Evolutionary conservation across 35 echinoderm and acorn worm species (phyloP).

Genomic region (Lytechinus pictus): DNA sequence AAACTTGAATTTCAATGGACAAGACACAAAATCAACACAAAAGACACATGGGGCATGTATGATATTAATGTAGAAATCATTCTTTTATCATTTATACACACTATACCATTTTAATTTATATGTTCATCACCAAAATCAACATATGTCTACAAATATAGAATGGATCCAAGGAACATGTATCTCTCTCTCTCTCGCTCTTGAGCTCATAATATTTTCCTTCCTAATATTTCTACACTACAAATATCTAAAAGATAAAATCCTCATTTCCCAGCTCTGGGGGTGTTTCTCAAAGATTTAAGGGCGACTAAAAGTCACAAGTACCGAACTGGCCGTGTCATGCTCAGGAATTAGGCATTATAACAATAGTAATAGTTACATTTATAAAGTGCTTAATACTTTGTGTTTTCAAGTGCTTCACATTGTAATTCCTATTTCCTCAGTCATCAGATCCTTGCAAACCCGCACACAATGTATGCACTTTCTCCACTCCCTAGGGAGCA

Average conservation of each 20-base stretch:
- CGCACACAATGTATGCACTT: no score
- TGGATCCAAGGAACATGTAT: neutral
- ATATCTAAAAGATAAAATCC: slow-evolving; percentile 15
- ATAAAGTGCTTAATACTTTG: no score
- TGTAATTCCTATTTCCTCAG: no score
- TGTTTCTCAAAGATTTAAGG: no score
- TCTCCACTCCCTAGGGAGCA: no score
- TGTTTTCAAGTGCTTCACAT: no score
- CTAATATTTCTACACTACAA: neutral
- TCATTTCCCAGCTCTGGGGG: neutral
- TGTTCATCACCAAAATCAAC: slow-evolving; percentile 24
- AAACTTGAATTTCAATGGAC: neutral
- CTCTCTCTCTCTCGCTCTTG: neutral
- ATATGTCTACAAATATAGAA: slow-evolving; percentile 36
- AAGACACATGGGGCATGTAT: neutral
- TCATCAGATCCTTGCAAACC: no score
- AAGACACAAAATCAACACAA: neutral
- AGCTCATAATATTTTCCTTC: neutral
- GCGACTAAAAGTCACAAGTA: no score
- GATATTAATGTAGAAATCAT: slow-evolving; percentile 46
- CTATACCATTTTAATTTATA: slow-evolving; percentile 26
- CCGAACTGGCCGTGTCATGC: no score
- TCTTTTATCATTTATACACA: slow-evolving; percentile 42
- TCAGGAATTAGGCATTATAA: no score
- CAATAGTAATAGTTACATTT: no score